Conservation (phyloP, 2,888 invertebrate species). For the Alloplasta piceator region DNA sequence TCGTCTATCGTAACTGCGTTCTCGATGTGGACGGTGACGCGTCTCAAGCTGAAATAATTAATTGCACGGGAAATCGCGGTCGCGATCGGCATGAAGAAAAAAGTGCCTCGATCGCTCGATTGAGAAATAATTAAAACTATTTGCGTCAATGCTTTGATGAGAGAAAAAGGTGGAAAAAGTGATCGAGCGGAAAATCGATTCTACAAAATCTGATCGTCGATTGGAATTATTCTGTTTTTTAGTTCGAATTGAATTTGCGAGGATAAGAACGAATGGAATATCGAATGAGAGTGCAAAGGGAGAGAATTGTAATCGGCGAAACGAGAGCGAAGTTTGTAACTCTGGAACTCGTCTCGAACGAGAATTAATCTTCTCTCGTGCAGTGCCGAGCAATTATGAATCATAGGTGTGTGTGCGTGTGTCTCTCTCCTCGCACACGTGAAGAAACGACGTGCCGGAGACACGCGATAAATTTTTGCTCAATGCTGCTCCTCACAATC, state of each 20-base stretch:
- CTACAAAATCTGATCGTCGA: not conserved
- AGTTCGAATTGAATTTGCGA: not conserved
- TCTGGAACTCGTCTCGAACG: slow-evolving; percentile 5
- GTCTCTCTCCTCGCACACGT: not conserved
- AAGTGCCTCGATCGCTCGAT: slow-evolving; percentile 1
- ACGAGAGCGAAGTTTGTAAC: slow-evolving; percentile 28
- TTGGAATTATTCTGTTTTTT: too few species aligned
- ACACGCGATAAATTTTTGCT: too few species aligned
- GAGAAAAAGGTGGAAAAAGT: not conserved
- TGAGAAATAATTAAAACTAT: slow-evolving; percentile 31
- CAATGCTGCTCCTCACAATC: slow-evolving; percentile 46
- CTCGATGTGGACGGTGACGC: not conserved
- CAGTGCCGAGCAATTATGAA: slow-evolving; percentile 27
- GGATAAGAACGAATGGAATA: slow-evolving; percentile 7
- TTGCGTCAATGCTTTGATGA: not conserved
- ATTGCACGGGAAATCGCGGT: not conserved
- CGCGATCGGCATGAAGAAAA: not conserved
- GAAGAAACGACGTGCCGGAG: not conserved
- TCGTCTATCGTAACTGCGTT: not conserved
- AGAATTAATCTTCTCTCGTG: slow-evolving; percentile 42
- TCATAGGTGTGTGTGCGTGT: not conserved
- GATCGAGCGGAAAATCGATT: not conserved
- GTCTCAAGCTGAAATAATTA: not conserved
- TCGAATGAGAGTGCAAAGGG: not conserved
- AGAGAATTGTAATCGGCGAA: slow-evolving; percentile 18